A percentile compares a stretch with the other conserved stretches of the same genome.
Evolutionary conservation across 2,113 vertebrate genomes (phyloP).

Genomic region (Choloepus hoffmanni): DNA sequence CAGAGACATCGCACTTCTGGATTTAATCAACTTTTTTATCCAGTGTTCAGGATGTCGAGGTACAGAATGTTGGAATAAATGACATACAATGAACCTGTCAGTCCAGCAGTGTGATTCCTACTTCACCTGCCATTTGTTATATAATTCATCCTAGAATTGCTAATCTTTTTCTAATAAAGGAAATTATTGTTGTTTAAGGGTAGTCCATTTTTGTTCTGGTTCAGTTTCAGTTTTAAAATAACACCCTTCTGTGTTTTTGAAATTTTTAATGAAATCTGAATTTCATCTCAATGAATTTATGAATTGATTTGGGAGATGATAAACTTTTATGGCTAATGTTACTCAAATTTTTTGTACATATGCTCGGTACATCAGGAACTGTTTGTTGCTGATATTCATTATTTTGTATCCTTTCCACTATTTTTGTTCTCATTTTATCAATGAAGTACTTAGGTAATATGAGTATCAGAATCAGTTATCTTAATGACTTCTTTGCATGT

Average conservation of each 20-base stretch:
- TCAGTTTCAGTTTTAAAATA: slow-evolving; percentile 41
- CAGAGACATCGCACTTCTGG: slow-evolving; percentile 97
- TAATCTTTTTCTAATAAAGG: slow-evolving; percentile 48
- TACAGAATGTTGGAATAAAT: slow-evolving; percentile 86
- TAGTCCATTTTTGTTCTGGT: background rate
- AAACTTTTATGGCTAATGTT: slow-evolving; percentile 43
- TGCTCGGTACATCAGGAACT: background rate
- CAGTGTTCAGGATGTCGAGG: slow-evolving; percentile 99
- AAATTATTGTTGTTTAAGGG: slow-evolving; percentile 37
- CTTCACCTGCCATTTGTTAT: slow-evolving; percentile 25
- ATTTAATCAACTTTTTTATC: slow-evolving; percentile 99
- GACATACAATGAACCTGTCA: slow-evolving; percentile 74
- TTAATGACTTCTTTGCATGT: background rate
- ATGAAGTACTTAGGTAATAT: background rate
- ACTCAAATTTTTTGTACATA: slow-evolving; percentile 18
- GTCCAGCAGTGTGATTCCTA: slow-evolving; percentile 46
- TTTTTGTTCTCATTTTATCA: background rate
- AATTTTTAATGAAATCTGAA: slow-evolving; percentile 18
- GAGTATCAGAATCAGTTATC: slow-evolving; percentile 10
- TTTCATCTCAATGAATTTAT: slow-evolving; percentile 8
- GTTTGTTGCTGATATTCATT: background rate
- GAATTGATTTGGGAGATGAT: slow-evolving; percentile 5
- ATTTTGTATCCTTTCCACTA: background rate
- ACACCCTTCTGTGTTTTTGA: background rate
- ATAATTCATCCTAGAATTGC: slow-evolving; percentile 28